Evolutionary conservation across 1,140 invertebrate genomes (phyloP), one percentile per base, ranked within the genome.

Genomic region (Drosophila dunni): DNA sequence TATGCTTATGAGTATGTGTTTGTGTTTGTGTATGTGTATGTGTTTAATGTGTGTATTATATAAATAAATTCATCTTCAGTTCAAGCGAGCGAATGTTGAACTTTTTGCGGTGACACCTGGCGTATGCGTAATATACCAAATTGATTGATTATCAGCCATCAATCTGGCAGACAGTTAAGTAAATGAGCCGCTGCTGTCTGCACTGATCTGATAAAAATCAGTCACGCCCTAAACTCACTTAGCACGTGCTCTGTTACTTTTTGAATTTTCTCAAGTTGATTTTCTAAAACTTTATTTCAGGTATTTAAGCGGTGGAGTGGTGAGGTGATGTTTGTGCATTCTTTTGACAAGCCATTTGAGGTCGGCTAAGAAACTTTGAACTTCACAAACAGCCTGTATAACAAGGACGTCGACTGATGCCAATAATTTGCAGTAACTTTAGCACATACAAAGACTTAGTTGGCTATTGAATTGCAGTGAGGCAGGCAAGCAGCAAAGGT

Each of bases 21-120:
- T 11, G 40, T 56, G 33, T 45, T 20, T 13, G 11, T 48, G 48
- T 61, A 29, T 34, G 50, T 53, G 38, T 42, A 38, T 68, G 45
- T 66, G 54, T 58, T 33, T 36, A 29, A 45, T 54, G 36, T 54
- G 36, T 51, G 62, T 45, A 45, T 57, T 58, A 10, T 20, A 20
- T 20, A 29, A 73, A 73, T 67, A 73, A 73, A 73, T n/a, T 61
- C 40, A n/a, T 54, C 20, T 60, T 53, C 51, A 53, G 46, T 67
- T 60, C 38, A 11, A 40, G 9, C 34, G 9, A 36, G 11, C 17
- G 36, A 7, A 33, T 40, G 45, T 46, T 17, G 3, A 44, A 36
- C 56, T 50, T 24, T n/a, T n/a, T 10, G 17, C 15, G 13, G 45
- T 10, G n/a, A 13, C 56, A 68, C 44, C 8, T 6, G 38, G 9